Base-by-base conservation (phyloP, 2,888 invertebrate species). In the Gymnosoma rotundatum region DNA sequence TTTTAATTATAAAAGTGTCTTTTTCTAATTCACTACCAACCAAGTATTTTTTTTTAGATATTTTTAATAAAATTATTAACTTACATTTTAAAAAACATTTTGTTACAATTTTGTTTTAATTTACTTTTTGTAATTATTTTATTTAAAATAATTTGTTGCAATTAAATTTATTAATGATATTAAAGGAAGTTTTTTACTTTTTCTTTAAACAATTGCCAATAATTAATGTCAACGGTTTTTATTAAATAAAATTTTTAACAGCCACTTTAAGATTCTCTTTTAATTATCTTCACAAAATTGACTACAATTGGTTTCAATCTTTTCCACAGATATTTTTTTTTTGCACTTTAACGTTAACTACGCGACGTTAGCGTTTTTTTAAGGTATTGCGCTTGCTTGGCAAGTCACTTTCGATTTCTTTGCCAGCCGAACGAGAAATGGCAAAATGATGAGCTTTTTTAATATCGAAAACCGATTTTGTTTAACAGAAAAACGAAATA, bases 381-480 rank as follows among this genome's bases (percentile, higher is more conserved):
- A 50, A 5, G 60, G 54, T 73, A 45, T 83, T 86, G 88, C 88
- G 88, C 89, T 89, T 88, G 88, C 88, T 86, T 87, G 89, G 90
- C 90, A 89, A 82, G 88, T 91, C 90, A 90, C 91, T 90, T 90
- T 90, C 90, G 90, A 89, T 90, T 90, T 90, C 90, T 90, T 91
- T 90, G 91, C 91, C 90, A 90, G 91, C 89, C 90, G 89, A 90
- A 89, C 90, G 88, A 89, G 90, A 89, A 90, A 91, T 91, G 91
- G 89, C 89, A 89, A 90, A 90, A 89, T 89, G 90, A 90, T 90
- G 90, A 89, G 90, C 90, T 90, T 88, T 88, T 87, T 88, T 87
- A 88, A 87, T 87, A 88, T 88, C 88, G 89, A 89, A 90, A 89
- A 89, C 89, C 89, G 89, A 88, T 87, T 79, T 78, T 74, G 81